Percentiles rank a stretch among this genome's conserved stretches.
Evolutionary conservation across 2,113 vertebrate genomes (phyloP).

Genomic region (western clawed frog (Xenopus tropicalis)): DNA sequence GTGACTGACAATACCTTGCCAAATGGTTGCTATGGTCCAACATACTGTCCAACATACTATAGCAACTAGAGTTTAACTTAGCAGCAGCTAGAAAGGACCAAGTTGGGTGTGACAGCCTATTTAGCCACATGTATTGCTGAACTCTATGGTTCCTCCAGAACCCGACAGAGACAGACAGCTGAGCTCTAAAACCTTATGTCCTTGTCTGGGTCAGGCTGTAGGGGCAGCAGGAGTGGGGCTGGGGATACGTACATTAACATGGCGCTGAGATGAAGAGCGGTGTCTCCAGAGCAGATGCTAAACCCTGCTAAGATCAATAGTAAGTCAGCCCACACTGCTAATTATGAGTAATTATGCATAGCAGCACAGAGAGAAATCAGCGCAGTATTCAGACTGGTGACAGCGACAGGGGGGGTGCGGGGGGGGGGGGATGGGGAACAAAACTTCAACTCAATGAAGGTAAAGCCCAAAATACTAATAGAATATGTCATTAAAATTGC

Average conservation of each 20-base stretch:
- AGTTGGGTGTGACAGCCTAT: too few species aligned
- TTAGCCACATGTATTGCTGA: too few species aligned
- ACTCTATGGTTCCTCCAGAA: too few species aligned
- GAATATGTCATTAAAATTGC: neutral
- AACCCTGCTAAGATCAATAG: constrained; percentile 40
- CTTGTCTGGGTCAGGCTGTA: neutral
- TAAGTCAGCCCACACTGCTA: constrained; percentile 43
- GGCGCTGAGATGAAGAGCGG: neutral
- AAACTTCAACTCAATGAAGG: constrained; percentile 24
- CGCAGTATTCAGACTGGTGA: constrained; percentile 37
- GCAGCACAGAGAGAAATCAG: constrained; percentile 39
- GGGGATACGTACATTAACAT: neutral
- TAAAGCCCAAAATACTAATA: constrained; percentile 22
- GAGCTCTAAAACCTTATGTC: neutral
- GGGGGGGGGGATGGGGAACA: neutral
- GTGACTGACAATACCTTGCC: too few species aligned
- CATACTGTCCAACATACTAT: too few species aligned
- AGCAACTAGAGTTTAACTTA: too few species aligned
- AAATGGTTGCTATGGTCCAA: too few species aligned
- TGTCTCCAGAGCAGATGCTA: constrained; percentile 41
- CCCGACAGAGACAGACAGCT: too few species aligned
- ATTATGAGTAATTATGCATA: constrained; percentile 46
- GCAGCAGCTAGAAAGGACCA: too few species aligned
- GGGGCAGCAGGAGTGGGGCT: neutral
- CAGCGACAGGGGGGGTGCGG: constrained; percentile 33